phyloP scores from a whole-genome alignment of 2,888 invertebrate species.

The Euclidia mi region DNA sequence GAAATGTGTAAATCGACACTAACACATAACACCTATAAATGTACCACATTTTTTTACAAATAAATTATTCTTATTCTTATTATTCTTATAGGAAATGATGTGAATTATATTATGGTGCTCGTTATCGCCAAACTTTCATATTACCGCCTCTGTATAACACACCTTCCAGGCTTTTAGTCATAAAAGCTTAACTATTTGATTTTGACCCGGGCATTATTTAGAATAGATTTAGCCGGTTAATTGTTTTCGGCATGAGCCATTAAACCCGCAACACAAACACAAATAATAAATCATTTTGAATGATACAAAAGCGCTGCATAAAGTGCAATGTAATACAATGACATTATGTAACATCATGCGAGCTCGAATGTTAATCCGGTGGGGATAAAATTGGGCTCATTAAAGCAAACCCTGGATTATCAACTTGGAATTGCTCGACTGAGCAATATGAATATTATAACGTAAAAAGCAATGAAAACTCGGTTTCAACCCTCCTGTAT shows the following conservation, averaged over 20 bases:
- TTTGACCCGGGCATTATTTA: too few relatives aligned
- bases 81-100: too few relatives aligned
- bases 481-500: conserved; percentile 80
- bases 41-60: too few relatives aligned
- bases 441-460: conserved; percentile 84
- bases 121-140: too few relatives aligned
- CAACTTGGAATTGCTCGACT: conserved; percentile 82
- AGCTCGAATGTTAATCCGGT: conserved; percentile 73
- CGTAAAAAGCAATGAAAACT: conserved; percentile 86
- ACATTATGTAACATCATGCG: conserved; percentile 67
- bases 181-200: background rate
- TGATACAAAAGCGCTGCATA: conserved; percentile 38
- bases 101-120: too few relatives aligned
- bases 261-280: background rate
- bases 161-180: conserved; percentile 6
- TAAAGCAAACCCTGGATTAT: conserved; percentile 84
- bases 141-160: conserved; percentile 47
- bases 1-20: too few relatives aligned
- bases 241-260: too few relatives aligned
- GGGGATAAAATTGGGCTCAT: conserved; percentile 79
- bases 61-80: too few relatives aligned
- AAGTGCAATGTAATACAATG: conserved; percentile 72
- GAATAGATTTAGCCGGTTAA: too few relatives aligned
- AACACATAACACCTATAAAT: too few relatives aligned
- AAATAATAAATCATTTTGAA: conserved; percentile 2